These are phyloP conservation scores for Phocoena phocoena DNA, from an alignment of 2,113 vertebrate genomes.

Conservation along the genomic window DNA sequence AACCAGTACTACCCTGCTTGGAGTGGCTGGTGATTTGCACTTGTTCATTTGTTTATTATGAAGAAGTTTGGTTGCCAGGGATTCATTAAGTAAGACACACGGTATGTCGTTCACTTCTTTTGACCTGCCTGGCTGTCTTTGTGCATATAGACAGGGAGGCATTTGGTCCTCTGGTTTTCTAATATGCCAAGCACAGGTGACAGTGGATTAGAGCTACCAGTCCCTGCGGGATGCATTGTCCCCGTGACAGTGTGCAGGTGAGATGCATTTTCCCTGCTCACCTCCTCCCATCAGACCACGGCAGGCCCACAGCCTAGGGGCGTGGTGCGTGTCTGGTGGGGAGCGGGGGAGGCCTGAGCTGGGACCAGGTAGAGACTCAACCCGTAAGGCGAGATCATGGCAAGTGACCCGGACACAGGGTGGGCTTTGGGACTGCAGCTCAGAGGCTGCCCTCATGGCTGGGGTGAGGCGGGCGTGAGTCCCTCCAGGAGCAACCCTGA, in stretches of 20 bases:
- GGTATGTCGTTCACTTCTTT: too few species aligned
- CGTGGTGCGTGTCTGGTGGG: background rate
- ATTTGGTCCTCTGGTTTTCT: background rate
- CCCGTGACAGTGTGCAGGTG: background rate
- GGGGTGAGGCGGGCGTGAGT: background rate
- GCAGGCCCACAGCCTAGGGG: background rate
- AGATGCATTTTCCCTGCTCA: rapidly evolving
- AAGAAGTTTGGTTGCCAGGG: background rate
- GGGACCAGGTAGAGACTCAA: background rate
- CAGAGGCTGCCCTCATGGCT: rapidly evolving
- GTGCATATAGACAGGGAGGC: background rate
- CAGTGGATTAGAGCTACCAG: background rate
- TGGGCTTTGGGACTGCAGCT: too few species aligned
- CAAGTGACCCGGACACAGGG: background rate
- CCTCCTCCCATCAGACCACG: background rate
- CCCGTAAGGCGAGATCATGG: background rate
- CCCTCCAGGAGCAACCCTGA: background rate
- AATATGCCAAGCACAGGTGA: rapidly evolving
- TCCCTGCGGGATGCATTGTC: background rate
- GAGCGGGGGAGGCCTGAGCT: background rate
- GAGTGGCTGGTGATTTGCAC: background rate
- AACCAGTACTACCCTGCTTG: rapidly evolving
- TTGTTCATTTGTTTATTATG: background rate
- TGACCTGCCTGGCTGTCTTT: background rate
- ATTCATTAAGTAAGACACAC: background rate